These are phyloP conservation scores for Sparidentex hasta DNA, from an alignment of 2,797 vertebrate species.

Conservation along the genomic window DNA sequence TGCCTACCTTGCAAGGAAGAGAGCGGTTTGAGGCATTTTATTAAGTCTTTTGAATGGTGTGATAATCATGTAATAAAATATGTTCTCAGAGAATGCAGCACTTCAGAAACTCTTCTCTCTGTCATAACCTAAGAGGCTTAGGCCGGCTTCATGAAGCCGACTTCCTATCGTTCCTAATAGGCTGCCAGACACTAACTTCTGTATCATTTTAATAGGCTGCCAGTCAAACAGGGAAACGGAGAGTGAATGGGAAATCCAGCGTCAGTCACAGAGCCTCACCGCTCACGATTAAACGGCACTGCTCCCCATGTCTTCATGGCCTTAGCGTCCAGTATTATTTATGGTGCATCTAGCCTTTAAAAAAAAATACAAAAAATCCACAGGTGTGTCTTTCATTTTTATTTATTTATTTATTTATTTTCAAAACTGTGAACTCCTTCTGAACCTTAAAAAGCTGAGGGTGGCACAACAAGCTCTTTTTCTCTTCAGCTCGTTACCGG, in stretches of 20 bases:
- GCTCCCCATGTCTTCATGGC: conserved; percentile 25
- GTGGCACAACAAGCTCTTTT: conserved; percentile 36
- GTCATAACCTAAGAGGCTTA: conserved; percentile 77
- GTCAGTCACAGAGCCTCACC: conserved; percentile 55
- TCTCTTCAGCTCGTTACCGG: conserved; percentile 54
- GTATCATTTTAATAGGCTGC: conserved; percentile 80
- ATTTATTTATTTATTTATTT: conserved; percentile 2
- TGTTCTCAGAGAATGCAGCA: conserved; percentile 64
- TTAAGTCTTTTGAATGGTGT: conserved; percentile 58
- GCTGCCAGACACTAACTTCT: conserved; percentile 76
- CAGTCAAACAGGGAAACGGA: conserved; percentile 69
- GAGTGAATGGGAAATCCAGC: conserved; percentile 58
- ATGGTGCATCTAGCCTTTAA: conserved; percentile 17
- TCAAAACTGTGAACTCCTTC: conserved; percentile 61
- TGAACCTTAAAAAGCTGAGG: conserved; percentile 60
- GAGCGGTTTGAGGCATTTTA: conserved; percentile 31
- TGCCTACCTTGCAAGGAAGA: conserved; percentile 18
- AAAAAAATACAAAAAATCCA: conserved; percentile 9
- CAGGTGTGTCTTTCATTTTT: conserved; percentile 38
- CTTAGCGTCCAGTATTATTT: conserved; percentile 47
- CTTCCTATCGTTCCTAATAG: conserved; percentile 79
- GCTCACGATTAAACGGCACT: conserved; percentile 55
- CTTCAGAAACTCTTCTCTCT: conserved; percentile 68
- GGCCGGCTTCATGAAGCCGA: conserved; percentile 65
- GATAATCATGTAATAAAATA: conserved; percentile 67